Evolutionary conservation across 1,140 invertebrate genomes (phyloP), one percentile per base, ranked within the genome.

Genomic region (Asobara japonica): DNA sequence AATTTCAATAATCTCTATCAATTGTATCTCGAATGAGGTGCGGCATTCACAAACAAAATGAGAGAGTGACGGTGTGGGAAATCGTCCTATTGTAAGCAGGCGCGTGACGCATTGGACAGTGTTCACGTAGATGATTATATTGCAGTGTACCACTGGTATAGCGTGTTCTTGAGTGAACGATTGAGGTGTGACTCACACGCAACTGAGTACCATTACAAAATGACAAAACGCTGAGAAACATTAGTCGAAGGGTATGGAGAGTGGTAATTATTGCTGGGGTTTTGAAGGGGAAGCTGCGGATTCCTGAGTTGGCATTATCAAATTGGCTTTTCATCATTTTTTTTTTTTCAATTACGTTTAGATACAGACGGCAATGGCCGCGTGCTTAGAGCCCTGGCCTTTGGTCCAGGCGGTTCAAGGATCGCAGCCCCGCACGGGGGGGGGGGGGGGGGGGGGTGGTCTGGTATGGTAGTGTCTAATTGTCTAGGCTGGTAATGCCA

Each of bases 121-220:
- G 11, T 56, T 70, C 68, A 60, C 60, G 68, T 61, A 31, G 20
- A 69, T 70, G 29, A 70, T 70, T 70, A 64, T 70, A 41, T 70
- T 70, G 68, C 56, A 41, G 20, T 67, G 27, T 18, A 29, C 41
- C 25, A 27, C 20, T 29, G 25, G 60, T 62, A 27, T n/a, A 30
- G 60, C 30, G 33, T 65, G 64, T 65, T 25, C 38, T 20, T 25
- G 33, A 65, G 33, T 65, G 64, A 65, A 65, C 22, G 64, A 65
- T 36, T 38, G 64, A 36, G 64, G 65, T 61, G 51, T 62, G 56
- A 62, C 56, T 62, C 68, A 64, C 68, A 64, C 51, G 51, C 51
- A 56, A 56, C 22, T 13, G 31, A 60, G 68, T 18, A 60, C 29
- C 33, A 70, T 70, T 62, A 10, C 61, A 56, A 56, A 56, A 56